Evolutionary conservation across 2,113 vertebrate genomes (phyloP).

Genomic region (Oxygymnocypris stewartii): DNA sequence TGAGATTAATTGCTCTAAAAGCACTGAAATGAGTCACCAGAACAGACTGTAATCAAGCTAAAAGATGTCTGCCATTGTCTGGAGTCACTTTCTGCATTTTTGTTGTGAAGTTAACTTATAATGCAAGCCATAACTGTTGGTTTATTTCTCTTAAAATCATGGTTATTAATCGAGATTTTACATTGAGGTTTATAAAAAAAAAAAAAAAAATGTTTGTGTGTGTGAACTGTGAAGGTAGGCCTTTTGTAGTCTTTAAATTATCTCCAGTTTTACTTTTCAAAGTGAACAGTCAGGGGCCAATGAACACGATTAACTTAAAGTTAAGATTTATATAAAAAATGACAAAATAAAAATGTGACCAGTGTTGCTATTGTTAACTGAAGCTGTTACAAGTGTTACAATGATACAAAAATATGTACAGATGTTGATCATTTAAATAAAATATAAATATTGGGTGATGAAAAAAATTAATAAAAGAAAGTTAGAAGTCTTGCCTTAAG

Average conservation of each 20-base stretch:
- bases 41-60: neutral
- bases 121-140: neutral
- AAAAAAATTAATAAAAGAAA: too few species aligned
- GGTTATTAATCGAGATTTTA: neutral
- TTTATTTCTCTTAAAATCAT: neutral
- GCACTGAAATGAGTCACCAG: neutral
- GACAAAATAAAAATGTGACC: neutral
- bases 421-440: too few species aligned
- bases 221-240: neutral
- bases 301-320: neutral
- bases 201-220: too few species aligned
- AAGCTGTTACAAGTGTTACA: too few species aligned
- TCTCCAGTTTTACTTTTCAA: neutral
- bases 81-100: neutral
- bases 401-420: too few species aligned
- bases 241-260: neutral
- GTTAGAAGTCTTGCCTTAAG: too few species aligned
- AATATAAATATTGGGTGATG: too few species aligned
- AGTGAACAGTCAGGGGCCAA: neutral
- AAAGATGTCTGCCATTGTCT: neutral
- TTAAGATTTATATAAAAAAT: neutral
- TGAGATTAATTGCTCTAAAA: neutral
- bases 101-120: neutral
- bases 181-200: neutral
- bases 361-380: too few species aligned